Conservation (phyloP, 2,113 vertebrate genomes). For the Malurus elegans region DNA sequence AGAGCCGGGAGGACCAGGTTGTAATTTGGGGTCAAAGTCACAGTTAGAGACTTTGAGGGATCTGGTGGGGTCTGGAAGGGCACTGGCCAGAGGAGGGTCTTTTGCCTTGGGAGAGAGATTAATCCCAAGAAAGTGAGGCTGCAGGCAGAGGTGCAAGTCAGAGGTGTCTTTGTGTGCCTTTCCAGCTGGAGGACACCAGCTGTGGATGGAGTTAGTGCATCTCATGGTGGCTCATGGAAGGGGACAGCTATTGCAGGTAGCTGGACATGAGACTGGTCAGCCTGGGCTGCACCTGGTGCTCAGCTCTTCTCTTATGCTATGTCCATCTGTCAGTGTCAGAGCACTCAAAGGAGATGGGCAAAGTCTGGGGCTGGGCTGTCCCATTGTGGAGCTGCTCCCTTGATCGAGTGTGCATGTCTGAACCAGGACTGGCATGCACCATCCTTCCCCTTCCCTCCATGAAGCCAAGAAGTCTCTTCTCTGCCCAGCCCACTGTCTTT, state of each 20-base stretch:
- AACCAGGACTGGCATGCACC: neutral
- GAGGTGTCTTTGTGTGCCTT: neutral
- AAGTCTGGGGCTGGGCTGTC: neutral
- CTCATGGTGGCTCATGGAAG: accelerated
- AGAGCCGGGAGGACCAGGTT: neutral
- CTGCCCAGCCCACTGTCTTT: neutral
- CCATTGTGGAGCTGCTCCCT: neutral
- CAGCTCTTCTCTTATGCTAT: neutral
- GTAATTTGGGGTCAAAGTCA: neutral
- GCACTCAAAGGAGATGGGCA: neutral
- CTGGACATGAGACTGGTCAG: neutral
- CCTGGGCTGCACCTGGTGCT: neutral
- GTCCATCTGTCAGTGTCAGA: accelerated
- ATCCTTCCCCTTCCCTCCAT: neutral
- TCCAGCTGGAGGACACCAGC: neutral
- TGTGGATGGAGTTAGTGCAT: neutral
- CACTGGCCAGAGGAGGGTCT: neutral
- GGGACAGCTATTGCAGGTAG: neutral
- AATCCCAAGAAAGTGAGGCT: neutral
- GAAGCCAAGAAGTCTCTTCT: neutral
- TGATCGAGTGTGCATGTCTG: neutral
- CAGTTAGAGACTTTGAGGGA: neutral
- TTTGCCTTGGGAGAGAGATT: neutral
- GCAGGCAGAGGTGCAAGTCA: neutral
- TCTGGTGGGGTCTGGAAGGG: neutral